phyloP scores from a whole-genome alignment of 92 coral and sea anemone genomes.

The Umimayanthus kanabou region DNA sequence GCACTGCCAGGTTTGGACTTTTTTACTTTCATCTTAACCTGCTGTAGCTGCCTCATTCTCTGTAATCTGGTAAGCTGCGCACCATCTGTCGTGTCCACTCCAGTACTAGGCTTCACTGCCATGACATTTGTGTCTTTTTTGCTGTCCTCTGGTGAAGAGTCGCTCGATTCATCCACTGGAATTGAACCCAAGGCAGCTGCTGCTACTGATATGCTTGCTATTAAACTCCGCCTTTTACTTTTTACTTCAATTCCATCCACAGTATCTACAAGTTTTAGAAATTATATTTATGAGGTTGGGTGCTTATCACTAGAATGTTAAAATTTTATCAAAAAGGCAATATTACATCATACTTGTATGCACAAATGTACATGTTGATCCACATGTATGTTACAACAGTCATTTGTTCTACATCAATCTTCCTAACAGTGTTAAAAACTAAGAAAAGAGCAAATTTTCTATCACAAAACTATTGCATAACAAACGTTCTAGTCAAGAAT shows the following conservation, averaged over 20 bases:
- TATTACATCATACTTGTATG: too few relatives aligned
- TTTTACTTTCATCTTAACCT: slow-evolving; percentile 50
- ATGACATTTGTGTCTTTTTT: slow-evolving; percentile 53
- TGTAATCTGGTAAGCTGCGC: slow-evolving; percentile 47
- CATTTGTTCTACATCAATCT: too few relatives aligned
- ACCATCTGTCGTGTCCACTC: slow-evolving; percentile 57
- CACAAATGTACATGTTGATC: too few relatives aligned
- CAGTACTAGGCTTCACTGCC: slow-evolving; percentile 26
- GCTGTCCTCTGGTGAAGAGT: slow-evolving; percentile 56
- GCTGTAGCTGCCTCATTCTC: slow-evolving; percentile 49
- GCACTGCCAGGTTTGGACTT: slow-evolving; percentile 50
- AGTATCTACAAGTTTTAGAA: background rate
- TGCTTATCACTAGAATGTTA: too few relatives aligned
- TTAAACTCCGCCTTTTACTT: slow-evolving; percentile 62
- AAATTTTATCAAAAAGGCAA: background rate
- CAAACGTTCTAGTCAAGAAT: too few relatives aligned
- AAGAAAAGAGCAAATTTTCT: too few relatives aligned
- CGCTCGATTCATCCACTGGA: slow-evolving; percentile 68
- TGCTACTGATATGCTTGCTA: slow-evolving; percentile 80
- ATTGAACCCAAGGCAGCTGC: slow-evolving; percentile 73
- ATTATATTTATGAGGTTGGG: background rate
- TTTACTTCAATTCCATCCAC: slow-evolving; percentile 40
- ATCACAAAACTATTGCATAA: too few relatives aligned
- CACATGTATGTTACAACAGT: too few relatives aligned
- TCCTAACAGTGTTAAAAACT: too few relatives aligned